phyloP scores from a whole-genome alignment of 2,797 vertebrate genomes.

The Phoeniculus purpureus region DNA sequence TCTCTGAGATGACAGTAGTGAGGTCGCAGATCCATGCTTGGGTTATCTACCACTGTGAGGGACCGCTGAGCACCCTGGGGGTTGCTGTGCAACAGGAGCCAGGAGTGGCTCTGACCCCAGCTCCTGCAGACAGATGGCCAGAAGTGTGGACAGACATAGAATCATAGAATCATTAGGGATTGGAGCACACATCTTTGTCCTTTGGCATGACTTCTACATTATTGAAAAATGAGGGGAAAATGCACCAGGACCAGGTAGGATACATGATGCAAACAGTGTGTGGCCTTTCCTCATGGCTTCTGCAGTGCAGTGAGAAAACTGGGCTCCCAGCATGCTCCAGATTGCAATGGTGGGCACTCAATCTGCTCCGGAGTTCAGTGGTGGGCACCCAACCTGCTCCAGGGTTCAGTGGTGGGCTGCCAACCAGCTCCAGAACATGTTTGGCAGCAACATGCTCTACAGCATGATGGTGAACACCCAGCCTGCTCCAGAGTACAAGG shows the following conservation, averaged over 20 bases:
- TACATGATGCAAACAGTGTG: rapidly evolving
- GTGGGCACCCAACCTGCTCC: background rate
- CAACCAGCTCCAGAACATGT: background rate
- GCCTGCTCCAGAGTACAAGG: background rate
- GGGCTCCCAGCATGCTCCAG: background rate
- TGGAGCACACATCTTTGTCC: background rate
- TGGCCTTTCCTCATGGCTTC: rapidly evolving
- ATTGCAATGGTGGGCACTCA: background rate
- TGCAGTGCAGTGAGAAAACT: background rate
- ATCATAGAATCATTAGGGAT: too few relatives aligned
- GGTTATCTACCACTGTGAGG: rapidly evolving
- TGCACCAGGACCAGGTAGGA: rapidly evolving
- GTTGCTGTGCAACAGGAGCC: background rate
- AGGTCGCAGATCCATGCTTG: background rate
- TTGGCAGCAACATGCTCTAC: too few relatives aligned
- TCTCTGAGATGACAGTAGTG: rapidly evolving
- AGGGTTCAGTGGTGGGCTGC: background rate
- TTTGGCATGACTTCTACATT: background rate
- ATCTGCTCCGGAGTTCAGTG: too few relatives aligned
- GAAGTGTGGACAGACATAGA: background rate
- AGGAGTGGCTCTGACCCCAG: background rate
- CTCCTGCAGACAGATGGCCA: background rate
- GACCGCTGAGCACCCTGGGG: rapidly evolving
- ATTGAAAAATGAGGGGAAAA: background rate
- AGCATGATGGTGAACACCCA: rapidly evolving